Percentiles rank a stretch among this genome's conserved stretches.
These are phyloP conservation scores for Anomalospiza imberbis DNA, from an alignment of 2,797 vertebrate species.

Conservation along the genomic window DNA sequence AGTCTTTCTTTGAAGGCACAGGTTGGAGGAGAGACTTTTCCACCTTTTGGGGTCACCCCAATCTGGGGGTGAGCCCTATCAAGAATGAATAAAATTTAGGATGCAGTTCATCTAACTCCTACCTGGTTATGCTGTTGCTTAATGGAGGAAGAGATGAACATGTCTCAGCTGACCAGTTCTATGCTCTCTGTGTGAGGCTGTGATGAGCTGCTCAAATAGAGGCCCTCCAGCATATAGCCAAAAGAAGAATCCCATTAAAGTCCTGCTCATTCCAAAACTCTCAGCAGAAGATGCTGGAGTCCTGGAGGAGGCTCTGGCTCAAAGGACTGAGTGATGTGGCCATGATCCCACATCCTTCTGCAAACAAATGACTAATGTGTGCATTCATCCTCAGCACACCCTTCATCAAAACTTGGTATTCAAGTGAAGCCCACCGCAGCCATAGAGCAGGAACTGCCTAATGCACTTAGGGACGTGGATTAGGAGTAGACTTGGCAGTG, in stretches of 20 bases:
- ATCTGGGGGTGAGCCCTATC: too few species aligned
- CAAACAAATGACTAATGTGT: not conserved
- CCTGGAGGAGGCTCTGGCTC: not conserved
- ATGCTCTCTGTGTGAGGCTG: not conserved
- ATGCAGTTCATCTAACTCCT: not conserved
- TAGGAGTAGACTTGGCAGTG: not conserved
- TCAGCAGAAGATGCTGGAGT: not conserved
- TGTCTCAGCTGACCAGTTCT: not conserved
- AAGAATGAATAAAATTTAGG: not conserved
- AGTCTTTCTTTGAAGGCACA: too few species aligned
- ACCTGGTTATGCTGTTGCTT: not conserved
- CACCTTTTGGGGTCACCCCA: too few species aligned
- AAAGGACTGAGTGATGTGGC: not conserved
- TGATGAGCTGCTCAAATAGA: not conserved
- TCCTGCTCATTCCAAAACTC: not conserved
- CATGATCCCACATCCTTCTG: not conserved
- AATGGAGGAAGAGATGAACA: not conserved
- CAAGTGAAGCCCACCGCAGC: not conserved
- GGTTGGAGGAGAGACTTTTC: too few species aligned
- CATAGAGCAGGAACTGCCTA: not conserved
- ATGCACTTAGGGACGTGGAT: not conserved
- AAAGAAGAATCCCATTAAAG: not conserved
- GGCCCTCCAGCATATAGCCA: not conserved
- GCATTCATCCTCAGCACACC: not conserved
- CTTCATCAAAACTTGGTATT: not conserved